phyloP scores from a whole-genome alignment of 1,140 invertebrate genomes.

The Sarcophaga peregrina region DNA sequence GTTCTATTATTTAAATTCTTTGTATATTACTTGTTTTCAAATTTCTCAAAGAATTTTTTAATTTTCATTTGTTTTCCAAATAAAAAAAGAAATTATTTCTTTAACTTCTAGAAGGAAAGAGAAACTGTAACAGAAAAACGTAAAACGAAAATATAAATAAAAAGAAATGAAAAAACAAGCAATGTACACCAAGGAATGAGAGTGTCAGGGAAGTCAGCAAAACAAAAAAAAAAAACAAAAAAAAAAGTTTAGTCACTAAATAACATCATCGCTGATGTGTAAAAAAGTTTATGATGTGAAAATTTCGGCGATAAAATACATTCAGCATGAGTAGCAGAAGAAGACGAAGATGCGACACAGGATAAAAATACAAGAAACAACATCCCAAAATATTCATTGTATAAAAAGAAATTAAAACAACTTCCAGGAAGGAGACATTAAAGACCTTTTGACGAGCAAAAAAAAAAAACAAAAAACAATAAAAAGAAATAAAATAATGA shows the following conservation, averaged over 20 bases:
- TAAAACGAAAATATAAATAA: constrained; percentile 4
- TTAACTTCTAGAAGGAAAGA: neutral
- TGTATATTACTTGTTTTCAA: neutral
- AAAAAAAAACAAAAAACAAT: neutral
- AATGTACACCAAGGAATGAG: constrained; percentile 1
- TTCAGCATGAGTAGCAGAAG: neutral
- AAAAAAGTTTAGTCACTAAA: constrained; percentile 37
- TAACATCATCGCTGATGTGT: constrained; percentile 38
- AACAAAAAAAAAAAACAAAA: neutral
- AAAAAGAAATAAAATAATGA: neutral
- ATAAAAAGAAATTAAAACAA: constrained; percentile 41
- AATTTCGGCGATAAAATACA: constrained; percentile 36
- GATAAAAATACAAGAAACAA: constrained; percentile 4
- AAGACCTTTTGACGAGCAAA: constrained; percentile 12
- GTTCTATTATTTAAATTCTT: neutral
- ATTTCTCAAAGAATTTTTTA: neutral
- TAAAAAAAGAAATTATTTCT: constrained; percentile 13
- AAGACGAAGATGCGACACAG: neutral
- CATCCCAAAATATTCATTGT: constrained; percentile 1
- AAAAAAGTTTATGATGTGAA: constrained; percentile 41
- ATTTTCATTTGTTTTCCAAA: neutral
- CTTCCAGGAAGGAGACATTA: constrained; percentile 2
- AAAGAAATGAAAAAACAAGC: constrained; percentile 7
- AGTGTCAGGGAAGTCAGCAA: neutral
- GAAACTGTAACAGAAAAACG: neutral